A percentile compares a stretch with the other conserved stretches of the same genome.
Conservation (phyloP, 2,797 vertebrate species). For the Hephaestus fuliginosus region DNA sequence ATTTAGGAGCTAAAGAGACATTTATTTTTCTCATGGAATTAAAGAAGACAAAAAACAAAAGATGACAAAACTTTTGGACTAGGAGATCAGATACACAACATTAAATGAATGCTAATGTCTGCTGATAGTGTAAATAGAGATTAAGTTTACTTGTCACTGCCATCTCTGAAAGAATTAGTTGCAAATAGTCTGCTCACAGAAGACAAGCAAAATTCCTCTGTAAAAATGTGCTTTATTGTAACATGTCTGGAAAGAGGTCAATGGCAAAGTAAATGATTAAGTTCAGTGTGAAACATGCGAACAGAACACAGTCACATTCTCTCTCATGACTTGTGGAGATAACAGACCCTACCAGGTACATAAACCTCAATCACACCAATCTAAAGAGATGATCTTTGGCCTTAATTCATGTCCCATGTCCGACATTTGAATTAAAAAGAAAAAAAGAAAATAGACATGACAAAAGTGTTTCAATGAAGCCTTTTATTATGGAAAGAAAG, state of each 20-base stretch:
- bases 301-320: conserved; percentile 57
- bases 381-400: conserved; percentile 68
- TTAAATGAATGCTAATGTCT: background rate
- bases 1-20: background rate
- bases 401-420: conserved; percentile 38
- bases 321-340: conserved; percentile 44
- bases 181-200: conserved; percentile 32
- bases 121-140: background rate
- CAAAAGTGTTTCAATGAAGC: conserved; percentile 69
- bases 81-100: background rate
- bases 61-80: too few relatives aligned
- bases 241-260: conserved; percentile 70
- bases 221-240: conserved; percentile 88
- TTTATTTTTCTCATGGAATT: too few relatives aligned
- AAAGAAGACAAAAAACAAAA: too few relatives aligned
- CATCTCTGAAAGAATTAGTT: background rate
- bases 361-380: conserved; percentile 33
- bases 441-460: conserved; percentile 47
- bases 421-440: conserved; percentile 8
- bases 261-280: conserved; percentile 66
- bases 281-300: conserved; percentile 57
- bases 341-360: conserved; percentile 17
- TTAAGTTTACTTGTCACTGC: background rate
- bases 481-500: conserved; percentile 79
- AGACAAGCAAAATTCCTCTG: conserved; percentile 49